These are phyloP conservation scores for Siderastrea radians DNA, from an alignment of 92 coral and sea anemone genomes.

Conservation along the genomic window DNA sequence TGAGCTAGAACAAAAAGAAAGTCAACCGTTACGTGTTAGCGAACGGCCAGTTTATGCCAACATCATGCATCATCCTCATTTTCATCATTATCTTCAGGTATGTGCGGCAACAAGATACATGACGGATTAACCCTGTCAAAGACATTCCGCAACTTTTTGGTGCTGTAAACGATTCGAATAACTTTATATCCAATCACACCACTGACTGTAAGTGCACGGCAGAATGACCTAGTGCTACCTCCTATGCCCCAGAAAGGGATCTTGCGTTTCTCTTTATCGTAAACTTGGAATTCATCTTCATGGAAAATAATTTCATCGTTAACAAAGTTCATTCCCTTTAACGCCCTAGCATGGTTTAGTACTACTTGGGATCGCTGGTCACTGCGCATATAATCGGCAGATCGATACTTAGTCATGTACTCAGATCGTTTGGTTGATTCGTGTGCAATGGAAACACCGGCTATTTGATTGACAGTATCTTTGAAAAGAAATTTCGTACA, in stretches of 20 bases:
- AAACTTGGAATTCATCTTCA: conserved; percentile 24
- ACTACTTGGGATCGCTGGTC: conserved; percentile 53
- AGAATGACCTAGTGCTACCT: conserved; percentile 48
- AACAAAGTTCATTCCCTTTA: conserved; percentile 47
- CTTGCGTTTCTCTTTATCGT: conserved; percentile 10
- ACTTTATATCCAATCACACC: conserved; percentile 63
- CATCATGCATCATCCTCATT: not conserved
- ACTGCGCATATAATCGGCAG: conserved; percentile 25
- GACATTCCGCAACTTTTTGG: conserved; percentile 42
- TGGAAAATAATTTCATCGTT: conserved; percentile 41
- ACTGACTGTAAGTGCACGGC: conserved; percentile 39
- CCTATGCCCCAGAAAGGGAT: conserved; percentile 24
- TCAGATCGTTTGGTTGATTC: conserved; percentile 18
- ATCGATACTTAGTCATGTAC: conserved; percentile 11
- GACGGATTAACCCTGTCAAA: conserved; percentile 34
- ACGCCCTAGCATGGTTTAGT: conserved; percentile 36
- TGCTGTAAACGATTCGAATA: conserved; percentile 18
- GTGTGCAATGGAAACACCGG: conserved; percentile 54
- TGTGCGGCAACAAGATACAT: too few species aligned
- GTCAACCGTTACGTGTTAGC: not conserved
- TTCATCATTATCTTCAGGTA: not conserved
- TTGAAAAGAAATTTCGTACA: conserved; percentile 22
- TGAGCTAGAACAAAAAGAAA: too few species aligned
- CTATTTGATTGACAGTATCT: conserved; percentile 30
- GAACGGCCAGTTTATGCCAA: not conserved